phyloP scores from a whole-genome alignment of 2,113 vertebrate species.

The Brachionichthys hirsutus region DNA sequence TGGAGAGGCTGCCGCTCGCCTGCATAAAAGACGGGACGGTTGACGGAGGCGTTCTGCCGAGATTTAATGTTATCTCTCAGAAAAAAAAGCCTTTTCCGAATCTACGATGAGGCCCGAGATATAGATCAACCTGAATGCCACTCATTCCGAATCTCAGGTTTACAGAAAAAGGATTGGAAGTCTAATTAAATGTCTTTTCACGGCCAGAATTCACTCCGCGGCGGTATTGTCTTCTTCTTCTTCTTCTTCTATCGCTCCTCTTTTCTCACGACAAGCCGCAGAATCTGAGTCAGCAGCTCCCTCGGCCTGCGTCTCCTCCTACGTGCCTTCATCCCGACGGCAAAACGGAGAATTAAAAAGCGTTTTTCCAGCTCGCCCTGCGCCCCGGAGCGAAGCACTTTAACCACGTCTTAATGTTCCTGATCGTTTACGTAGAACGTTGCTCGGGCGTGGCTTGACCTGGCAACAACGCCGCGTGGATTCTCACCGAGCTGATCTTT shows the following conservation, averaged over 20 bases:
- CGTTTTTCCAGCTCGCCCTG: slow-evolving; percentile 21
- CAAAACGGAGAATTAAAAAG: slow-evolving; percentile 18
- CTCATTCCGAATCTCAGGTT: too few relatives aligned
- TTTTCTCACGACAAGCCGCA: slow-evolving; percentile 32
- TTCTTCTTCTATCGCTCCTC: slow-evolving; percentile 29
- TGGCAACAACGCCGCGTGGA: not conserved
- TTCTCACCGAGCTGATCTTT: slow-evolving; percentile 18
- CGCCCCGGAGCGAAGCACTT: not conserved
- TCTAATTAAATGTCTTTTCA: slow-evolving; percentile 15
- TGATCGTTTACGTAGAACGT: not conserved
- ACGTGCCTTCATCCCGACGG: not conserved
- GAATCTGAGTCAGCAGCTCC: slow-evolving; percentile 28
- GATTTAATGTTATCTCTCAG: slow-evolving; percentile 7
- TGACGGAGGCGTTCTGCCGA: not conserved
- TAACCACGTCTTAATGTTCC: not conserved
- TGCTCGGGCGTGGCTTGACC: not conserved
- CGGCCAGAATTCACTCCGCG: slow-evolving; percentile 1
- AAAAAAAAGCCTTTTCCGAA: not conserved
- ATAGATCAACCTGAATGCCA: not conserved
- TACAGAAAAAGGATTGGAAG: slow-evolving; percentile 19
- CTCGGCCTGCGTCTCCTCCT: not conserved
- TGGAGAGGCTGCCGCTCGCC: not conserved
- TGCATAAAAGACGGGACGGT: not conserved
- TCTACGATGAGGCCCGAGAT: not conserved
- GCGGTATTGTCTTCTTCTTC: slow-evolving; percentile 18